Conservation (phyloP, 2,113 vertebrate species). For the Benitochromis conjunctus region DNA sequence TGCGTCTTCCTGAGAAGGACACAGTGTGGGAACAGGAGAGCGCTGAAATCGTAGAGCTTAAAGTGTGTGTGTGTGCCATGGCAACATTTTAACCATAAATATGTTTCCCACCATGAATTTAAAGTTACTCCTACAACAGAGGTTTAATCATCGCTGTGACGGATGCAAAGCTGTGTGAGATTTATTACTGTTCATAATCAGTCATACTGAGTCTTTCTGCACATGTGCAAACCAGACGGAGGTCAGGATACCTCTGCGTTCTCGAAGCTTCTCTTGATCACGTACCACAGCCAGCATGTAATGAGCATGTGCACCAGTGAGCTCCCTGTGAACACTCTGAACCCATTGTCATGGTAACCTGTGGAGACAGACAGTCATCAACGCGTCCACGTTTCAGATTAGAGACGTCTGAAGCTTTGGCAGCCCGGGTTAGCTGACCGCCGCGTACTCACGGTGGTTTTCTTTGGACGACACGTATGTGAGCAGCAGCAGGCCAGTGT, state of each 20-base stretch:
- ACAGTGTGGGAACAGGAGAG: neutral
- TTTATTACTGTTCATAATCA: neutral
- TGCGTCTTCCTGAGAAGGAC: slow-evolving; percentile 76
- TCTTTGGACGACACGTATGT: slow-evolving; percentile 91
- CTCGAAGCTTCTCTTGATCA: slow-evolving; percentile 78
- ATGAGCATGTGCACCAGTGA: slow-evolving; percentile 88
- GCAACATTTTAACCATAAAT: no score
- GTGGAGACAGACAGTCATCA: neutral
- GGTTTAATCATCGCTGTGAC: neutral
- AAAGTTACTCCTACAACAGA: neutral
- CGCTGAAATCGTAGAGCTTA: no score
- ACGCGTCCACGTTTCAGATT: neutral
- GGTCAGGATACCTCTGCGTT: slow-evolving; percentile 80
- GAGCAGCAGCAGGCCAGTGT: slow-evolving; percentile 84
- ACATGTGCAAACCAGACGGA: neutral
- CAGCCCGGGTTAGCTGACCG: rapidly evolving
- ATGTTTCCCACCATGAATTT: no score
- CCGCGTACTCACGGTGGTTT: slow-evolving; percentile 78
- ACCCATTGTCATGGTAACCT: slow-evolving; percentile 86
- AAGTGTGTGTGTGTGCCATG: no score
- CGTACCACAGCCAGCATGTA: slow-evolving; percentile 86
- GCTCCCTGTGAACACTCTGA: slow-evolving; percentile 81
- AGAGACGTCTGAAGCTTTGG: neutral
- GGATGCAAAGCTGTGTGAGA: neutral
- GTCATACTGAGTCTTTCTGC: neutral